phyloP scores from a whole-genome alignment of 2,888 invertebrate genomes.

The Phrixothrix hirtus region DNA sequence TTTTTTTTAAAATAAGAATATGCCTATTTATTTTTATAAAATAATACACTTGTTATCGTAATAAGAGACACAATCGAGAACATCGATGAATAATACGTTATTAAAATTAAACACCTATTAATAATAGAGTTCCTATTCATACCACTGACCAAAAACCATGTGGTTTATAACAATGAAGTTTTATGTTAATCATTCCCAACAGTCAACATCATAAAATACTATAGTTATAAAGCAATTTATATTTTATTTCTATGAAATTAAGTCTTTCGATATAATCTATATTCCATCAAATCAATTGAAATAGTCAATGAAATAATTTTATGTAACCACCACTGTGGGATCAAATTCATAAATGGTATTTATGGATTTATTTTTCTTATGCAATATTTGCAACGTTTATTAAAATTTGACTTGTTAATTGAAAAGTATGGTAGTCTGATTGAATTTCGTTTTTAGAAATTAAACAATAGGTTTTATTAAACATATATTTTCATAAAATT shows the following conservation, averaged over 20 bases:
- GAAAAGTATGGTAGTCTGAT: background rate
- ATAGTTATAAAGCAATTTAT: background rate
- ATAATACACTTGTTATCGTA: constrained; percentile 23
- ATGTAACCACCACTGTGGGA: constrained; percentile 9
- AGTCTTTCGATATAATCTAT: too few species aligned
- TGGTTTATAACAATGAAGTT: constrained; percentile 27
- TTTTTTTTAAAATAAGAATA: constrained; percentile 15
- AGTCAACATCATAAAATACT: constrained; percentile 5
- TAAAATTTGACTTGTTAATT: too few species aligned
- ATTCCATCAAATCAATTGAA: too few species aligned
- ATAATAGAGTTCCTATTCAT: constrained; percentile 27
- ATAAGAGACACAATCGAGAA: constrained; percentile 28
- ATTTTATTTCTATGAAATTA: background rate
- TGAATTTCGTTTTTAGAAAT: constrained; percentile 16
- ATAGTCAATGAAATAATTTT: background rate
- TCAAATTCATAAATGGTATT: constrained; percentile 14
- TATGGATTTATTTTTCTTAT: constrained; percentile 6
- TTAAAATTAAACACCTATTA: constrained; percentile 29
- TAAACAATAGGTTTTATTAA: too few species aligned
- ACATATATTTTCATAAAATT: too few species aligned
- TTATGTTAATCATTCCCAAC: constrained; percentile 29
- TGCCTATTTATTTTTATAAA: constrained; percentile 27
- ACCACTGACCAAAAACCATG: constrained; percentile 34
- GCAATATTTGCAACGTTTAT: constrained; percentile 4
- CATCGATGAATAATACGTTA: constrained; percentile 23